These are phyloP conservation scores for Ptycholaimellus sp. DNA, from an alignment of 2,888 invertebrate species.

Conservation along the genomic window DNA sequence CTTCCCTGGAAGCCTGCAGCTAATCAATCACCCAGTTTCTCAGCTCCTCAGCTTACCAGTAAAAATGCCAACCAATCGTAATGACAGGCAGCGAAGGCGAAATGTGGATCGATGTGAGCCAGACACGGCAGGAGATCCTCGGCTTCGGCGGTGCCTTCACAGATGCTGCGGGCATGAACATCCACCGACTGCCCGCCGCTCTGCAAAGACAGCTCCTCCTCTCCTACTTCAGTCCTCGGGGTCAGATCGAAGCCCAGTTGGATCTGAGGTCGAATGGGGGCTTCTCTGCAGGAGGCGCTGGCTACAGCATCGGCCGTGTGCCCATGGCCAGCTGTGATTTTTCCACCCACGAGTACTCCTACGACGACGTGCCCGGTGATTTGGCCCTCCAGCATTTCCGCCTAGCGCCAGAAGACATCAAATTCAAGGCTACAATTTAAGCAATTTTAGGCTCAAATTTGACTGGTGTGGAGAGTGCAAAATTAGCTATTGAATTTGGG, in stretches of 20 bases:
- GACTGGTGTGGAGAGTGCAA: too few species aligned
- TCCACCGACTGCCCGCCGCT: conserved; percentile 19
- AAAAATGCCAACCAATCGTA: too few species aligned
- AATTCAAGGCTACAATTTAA: too few species aligned
- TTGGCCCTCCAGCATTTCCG: conserved; percentile 37
- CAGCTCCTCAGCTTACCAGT: too few species aligned
- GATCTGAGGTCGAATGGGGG: not conserved
- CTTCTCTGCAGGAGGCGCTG: conserved; percentile 41
- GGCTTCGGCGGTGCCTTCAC: conserved; percentile 71
- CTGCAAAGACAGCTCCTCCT: not conserved
- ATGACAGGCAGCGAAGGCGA: too few species aligned
- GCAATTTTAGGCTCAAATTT: too few species aligned
- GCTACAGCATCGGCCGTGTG: conserved; percentile 50
- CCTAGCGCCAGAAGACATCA: conserved; percentile 41
- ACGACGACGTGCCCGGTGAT: conserved; percentile 39
- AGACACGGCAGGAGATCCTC: conserved; percentile 40
- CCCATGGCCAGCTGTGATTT: conserved; percentile 66
- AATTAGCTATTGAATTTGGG: too few species aligned
- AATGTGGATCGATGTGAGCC: too few species aligned
- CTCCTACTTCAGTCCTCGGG: not conserved
- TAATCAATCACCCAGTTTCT: too few species aligned
- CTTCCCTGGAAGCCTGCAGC: too few species aligned
- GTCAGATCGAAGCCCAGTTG: conserved; percentile 1
- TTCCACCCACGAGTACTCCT: conserved; percentile 52
- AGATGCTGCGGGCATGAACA: conserved; percentile 42